These are phyloP conservation scores for Alectura lathami DNA, from an alignment of 2,113 vertebrate genomes.

Conservation along the genomic window DNA sequence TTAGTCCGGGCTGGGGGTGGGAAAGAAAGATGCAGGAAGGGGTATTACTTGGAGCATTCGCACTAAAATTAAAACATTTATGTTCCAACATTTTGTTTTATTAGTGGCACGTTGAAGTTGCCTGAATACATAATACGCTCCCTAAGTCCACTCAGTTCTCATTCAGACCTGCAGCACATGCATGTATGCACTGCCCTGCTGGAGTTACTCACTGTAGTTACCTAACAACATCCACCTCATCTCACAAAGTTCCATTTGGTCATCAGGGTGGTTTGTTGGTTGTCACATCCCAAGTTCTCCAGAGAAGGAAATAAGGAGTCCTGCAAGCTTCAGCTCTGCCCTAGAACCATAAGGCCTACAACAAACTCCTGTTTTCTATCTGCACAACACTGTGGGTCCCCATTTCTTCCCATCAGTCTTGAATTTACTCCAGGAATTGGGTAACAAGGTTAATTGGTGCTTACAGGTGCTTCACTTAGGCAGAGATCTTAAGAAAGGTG, in stretches of 20 bases:
- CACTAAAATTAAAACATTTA: slow-evolving; percentile 75
- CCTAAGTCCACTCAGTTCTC: neutral
- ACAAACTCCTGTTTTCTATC: neutral
- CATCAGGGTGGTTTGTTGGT: neutral
- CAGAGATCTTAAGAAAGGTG: neutral
- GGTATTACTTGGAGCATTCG: slow-evolving; percentile 60
- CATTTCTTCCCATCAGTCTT: neutral
- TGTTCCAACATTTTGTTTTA: slow-evolving; percentile 76
- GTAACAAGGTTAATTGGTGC: neutral
- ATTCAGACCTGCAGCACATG: neutral
- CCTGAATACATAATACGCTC: slow-evolving; percentile 49
- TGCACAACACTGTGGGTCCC: neutral
- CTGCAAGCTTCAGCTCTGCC: neutral
- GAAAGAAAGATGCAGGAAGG: slow-evolving; percentile 17
- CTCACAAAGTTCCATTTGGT: neutral
- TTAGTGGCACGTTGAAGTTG: slow-evolving; percentile 64
- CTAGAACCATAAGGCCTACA: neutral
- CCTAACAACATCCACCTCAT: neutral
- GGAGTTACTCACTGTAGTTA: neutral
- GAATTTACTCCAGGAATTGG: neutral
- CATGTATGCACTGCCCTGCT: neutral
- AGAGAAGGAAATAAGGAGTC: neutral
- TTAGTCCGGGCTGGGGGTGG: slow-evolving; percentile 68
- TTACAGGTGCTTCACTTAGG: neutral
- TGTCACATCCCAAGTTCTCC: neutral